A percentile compares a stretch with the other conserved stretches of the same genome.
These are phyloP conservation scores for Otus sunia DNA, from an alignment of 2,113 vertebrate genomes.

Conservation along the genomic window DNA sequence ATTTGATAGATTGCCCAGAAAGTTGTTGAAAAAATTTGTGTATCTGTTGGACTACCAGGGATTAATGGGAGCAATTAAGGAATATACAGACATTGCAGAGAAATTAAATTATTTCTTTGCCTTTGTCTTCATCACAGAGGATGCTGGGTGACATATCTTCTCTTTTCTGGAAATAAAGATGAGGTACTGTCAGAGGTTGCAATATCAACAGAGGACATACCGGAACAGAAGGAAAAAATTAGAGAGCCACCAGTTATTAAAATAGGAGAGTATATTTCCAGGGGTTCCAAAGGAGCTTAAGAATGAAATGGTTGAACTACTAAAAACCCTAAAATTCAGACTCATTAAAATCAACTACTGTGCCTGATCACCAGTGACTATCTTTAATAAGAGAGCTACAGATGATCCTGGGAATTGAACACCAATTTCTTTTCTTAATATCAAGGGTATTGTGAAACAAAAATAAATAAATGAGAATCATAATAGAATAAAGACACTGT, in stretches of 20 bases:
- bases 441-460: slow-evolving; percentile 48
- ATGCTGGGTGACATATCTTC: slow-evolving; percentile 3
- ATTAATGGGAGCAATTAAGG: slow-evolving; percentile 62
- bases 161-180: slow-evolving; percentile 47
- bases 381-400: slow-evolving; percentile 53
- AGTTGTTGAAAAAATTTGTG: neutral
- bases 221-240: slow-evolving; percentile 30
- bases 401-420: slow-evolving; percentile 55
- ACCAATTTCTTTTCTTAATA: slow-evolving; percentile 60
- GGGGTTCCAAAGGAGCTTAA: slow-evolving; percentile 27
- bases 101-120: slow-evolving; percentile 41
- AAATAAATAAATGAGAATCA: slow-evolving; percentile 59
- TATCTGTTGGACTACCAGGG: slow-evolving; percentile 7
- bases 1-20: slow-evolving; percentile 50
- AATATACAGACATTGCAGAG: slow-evolving; percentile 12
- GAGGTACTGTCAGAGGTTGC: slow-evolving; percentile 7
- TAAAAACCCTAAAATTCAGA: slow-evolving; percentile 52
- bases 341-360: slow-evolving; percentile 44
- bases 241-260: slow-evolving; percentile 21
- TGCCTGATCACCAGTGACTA: slow-evolving; percentile 31
- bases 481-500: slow-evolving; percentile 12
- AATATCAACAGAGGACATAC: neutral
- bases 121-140: neutral
- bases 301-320: slow-evolving; percentile 18
- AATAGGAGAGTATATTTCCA: neutral